Conservation (phyloP, 2,797 vertebrate species). For the Antennarius maculatus region DNA sequence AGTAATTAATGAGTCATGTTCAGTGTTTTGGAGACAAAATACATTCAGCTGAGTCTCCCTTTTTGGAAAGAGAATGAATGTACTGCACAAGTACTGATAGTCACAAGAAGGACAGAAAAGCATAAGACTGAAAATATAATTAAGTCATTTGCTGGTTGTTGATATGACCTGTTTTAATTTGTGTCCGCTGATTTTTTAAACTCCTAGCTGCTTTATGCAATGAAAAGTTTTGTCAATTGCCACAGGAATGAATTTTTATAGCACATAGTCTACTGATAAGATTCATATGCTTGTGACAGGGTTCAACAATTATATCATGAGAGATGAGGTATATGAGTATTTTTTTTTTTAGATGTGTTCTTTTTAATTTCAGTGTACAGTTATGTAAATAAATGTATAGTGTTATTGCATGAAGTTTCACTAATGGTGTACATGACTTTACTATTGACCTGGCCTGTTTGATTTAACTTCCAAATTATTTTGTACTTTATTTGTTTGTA, state of each 20-base stretch:
- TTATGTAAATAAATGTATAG: too few relatives aligned
- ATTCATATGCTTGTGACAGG: not conserved
- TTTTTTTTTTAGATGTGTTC: too few relatives aligned
- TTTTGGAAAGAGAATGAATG: not conserved
- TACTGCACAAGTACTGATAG: not conserved
- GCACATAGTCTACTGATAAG: not conserved
- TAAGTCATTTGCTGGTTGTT: not conserved
- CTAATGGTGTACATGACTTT: not conserved
- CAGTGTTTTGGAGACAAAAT: conserved; percentile 15
- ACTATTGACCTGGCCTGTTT: not conserved
- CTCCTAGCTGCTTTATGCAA: not conserved
- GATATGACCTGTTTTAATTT: conserved; percentile 1
- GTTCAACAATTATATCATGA: too few relatives aligned
- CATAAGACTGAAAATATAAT: not conserved
- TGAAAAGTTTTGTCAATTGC: not conserved
- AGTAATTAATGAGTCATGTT: conserved; percentile 58
- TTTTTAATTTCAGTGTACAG: too few relatives aligned
- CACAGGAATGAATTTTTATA: not conserved
- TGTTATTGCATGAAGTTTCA: not conserved
- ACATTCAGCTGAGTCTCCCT: not conserved
- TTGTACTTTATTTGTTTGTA: not conserved
- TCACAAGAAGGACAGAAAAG: conserved; percentile 4
- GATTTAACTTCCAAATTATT: not conserved
- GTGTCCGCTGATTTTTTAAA: not conserved
- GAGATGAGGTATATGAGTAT: too few relatives aligned